Evolutionary conservation across 1,140 invertebrate genomes (phyloP), one percentile per base, ranked within the genome.

Genomic region (Chionoecetes opilio): DNA sequence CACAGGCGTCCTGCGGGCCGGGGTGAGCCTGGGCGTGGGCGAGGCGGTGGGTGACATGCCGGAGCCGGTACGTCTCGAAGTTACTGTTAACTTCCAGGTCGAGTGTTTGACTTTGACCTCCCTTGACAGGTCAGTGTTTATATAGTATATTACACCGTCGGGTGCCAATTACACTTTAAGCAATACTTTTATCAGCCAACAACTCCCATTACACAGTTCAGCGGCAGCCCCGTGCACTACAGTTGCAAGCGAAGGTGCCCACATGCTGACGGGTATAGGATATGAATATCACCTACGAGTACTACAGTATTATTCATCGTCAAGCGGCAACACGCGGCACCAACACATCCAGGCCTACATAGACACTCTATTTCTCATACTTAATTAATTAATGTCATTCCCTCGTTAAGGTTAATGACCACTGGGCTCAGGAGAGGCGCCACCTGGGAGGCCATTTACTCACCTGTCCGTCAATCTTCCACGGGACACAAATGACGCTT

Each of bases 331-430:
- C 63, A 75, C n/a, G 21, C 6, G 63, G n/a, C 63, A 26, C 0
- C 63, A 75, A 5, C 63, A 75, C 8, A 75, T n/a, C 63, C 5
- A 75, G n/a, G 63, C 63, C 26, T 5, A 26, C 21, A 21, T 75
- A 26, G 63, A 75, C 21, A 75, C 63, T n/a, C 46, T 53, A 14
- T 53, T 53, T 53, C 21, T 53, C 63, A 75, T n/a, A 75, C 11
- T 5, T n/a, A 75, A n/a, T 75, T n/a, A n/a, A 75, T 75, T 75
- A 75, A 11, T 75, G 21, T n/a, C 21, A 75, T 21, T 75, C 1
- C 63, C 63, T 75, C 63, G 63, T 75, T 75, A 75, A 75, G 63
- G 63, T 1, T 75, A n/a, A 75, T n/a, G 63, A 75, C 63, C 63
- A 75, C 21, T 75, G 63, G 5, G 63, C 3, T 75, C 26, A 75